A percentile compares a stretch with the other conserved stretches of the same genome.
Conservation (phyloP, 2,888 invertebrate genomes). For the Campopleginae sp. region DNA sequence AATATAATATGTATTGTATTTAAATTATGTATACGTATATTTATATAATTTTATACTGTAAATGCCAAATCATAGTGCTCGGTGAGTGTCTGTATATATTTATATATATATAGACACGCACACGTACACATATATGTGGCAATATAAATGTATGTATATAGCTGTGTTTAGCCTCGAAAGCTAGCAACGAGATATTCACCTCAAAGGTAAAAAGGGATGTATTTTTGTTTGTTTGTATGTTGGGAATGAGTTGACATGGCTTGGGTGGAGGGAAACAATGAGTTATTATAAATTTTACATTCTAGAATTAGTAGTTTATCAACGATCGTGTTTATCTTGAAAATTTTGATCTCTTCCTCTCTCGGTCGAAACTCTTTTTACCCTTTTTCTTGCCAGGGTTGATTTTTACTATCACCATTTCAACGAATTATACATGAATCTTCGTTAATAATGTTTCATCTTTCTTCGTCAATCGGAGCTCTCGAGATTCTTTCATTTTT, state of each 20-base stretch:
- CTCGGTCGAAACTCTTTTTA: not conserved
- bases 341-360: slow-evolving; percentile 43
- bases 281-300: slow-evolving; percentile 59
- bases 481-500: slow-evolving; percentile 17
- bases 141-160: slow-evolving; percentile 54
- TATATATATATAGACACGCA: not conserved
- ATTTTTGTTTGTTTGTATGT: not conserved
- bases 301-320: slow-evolving; percentile 63
- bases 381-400: slow-evolving; percentile 27
- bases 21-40: slow-evolving; percentile 60
- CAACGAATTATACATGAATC: slow-evolving; percentile 62
- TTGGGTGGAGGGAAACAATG: slow-evolving; percentile 61
- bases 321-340: slow-evolving; percentile 53
- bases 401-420: slow-evolving; percentile 37
- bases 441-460: slow-evolving; percentile 38
- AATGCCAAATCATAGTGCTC: slow-evolving; percentile 44
- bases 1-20: slow-evolving; percentile 57
- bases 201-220: slow-evolving; percentile 32
- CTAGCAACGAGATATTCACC: slow-evolving; percentile 61
- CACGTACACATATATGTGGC: slow-evolving; percentile 44
- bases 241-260: slow-evolving; percentile 52
- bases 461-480: not conserved
- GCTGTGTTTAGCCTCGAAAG: slow-evolving; percentile 64
- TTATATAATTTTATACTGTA: too few relatives aligned
- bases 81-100: slow-evolving; percentile 60